A percentile compares a stretch with the other conserved stretches of the same genome.
Conservation (phyloP, 1,140 invertebrate genomes). For the Telenomus remus region DNA sequence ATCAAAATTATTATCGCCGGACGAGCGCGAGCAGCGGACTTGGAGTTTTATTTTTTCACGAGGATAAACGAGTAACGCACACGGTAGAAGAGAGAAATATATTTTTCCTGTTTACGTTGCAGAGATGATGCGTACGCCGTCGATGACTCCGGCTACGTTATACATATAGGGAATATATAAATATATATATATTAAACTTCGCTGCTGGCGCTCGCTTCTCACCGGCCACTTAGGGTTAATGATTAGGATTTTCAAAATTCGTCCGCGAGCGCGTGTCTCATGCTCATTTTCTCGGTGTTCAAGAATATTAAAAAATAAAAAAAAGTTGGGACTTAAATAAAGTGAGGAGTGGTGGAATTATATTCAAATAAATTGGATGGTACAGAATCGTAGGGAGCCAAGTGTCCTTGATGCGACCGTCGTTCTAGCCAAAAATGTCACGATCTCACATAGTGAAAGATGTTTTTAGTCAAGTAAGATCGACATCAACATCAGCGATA, state of each 20-base stretch:
- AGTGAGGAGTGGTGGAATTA: constrained; percentile 63
- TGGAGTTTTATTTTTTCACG: constrained; percentile 48
- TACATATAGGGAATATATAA: neutral
- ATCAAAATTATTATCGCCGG: constrained; percentile 29
- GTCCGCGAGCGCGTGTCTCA: constrained; percentile 19
- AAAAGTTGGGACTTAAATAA: constrained; percentile 59
- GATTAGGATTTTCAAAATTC: constrained; percentile 39
- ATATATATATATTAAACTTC: constrained; percentile 31
- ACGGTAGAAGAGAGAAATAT: constrained; percentile 41
- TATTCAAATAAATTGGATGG: constrained; percentile 71
- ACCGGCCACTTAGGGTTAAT: constrained; percentile 4
- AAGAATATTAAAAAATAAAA: constrained; percentile 34
- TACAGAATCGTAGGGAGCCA: constrained; percentile 75
- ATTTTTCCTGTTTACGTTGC: constrained; percentile 51
- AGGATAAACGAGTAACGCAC: constrained; percentile 12
- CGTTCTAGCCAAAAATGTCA: constrained; percentile 76
- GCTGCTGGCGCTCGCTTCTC: constrained; percentile 20
- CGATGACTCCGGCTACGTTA: constrained; percentile 66
- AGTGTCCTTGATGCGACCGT: constrained; percentile 77
- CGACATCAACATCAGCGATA: constrained; percentile 67
- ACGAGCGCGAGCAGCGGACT: constrained; percentile 34
- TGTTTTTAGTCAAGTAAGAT: constrained; percentile 60
- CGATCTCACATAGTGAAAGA: constrained; percentile 70
- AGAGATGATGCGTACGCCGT: constrained; percentile 56
- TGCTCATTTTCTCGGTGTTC: constrained; percentile 56